Conservation (phyloP, 1,140 invertebrate genomes). For the Drosophila orena region DNA sequence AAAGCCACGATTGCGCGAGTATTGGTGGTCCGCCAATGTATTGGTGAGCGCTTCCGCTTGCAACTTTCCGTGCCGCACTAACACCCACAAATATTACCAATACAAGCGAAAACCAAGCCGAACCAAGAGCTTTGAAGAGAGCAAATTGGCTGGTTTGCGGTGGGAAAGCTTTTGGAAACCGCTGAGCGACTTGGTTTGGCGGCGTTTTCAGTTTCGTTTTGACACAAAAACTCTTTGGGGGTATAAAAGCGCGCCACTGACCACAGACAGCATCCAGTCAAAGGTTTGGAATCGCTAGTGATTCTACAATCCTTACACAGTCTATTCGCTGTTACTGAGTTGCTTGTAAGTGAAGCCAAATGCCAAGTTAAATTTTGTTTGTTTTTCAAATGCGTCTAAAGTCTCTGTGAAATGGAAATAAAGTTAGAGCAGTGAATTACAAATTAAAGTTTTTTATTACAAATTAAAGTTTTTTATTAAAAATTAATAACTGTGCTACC, state of each 20-base stretch:
- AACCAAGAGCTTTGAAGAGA: slow-evolving; percentile 51
- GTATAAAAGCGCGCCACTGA: slow-evolving; percentile 88
- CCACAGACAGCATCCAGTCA: slow-evolving; percentile 89
- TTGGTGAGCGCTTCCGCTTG: slow-evolving; percentile 67
- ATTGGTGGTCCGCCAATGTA: slow-evolving; percentile 36
- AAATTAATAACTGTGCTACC: not conserved
- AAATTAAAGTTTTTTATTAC: not conserved
- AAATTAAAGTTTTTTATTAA: not conserved
- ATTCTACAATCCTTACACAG: slow-evolving; percentile 83
- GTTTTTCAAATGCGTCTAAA: slow-evolving; percentile 6
- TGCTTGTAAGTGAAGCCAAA: slow-evolving; percentile 64
- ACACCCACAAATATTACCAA: slow-evolving; percentile 39
- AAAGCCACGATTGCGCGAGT: slow-evolving; percentile 6
- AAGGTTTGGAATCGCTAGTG: slow-evolving; percentile 85
- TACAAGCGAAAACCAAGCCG: slow-evolving; percentile 22
- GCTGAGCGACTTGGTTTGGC: slow-evolving; percentile 56
- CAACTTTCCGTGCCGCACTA: slow-evolving; percentile 50
- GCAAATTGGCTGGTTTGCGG: slow-evolving; percentile 1
- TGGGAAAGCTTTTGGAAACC: slow-evolving; percentile 58
- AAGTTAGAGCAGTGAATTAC: slow-evolving; percentile 5
- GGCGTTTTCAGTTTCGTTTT: slow-evolving; percentile 79
- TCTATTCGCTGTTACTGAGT: slow-evolving; percentile 57
- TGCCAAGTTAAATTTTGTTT: slow-evolving; percentile 19
- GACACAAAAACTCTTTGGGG: slow-evolving; percentile 85
- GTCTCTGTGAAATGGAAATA: slow-evolving; percentile 8